A percentile compares a stretch with the other conserved stretches of the same genome.
phyloP scores from a whole-genome alignment of 1,140 invertebrate species.

The Brachystomella parvula region DNA sequence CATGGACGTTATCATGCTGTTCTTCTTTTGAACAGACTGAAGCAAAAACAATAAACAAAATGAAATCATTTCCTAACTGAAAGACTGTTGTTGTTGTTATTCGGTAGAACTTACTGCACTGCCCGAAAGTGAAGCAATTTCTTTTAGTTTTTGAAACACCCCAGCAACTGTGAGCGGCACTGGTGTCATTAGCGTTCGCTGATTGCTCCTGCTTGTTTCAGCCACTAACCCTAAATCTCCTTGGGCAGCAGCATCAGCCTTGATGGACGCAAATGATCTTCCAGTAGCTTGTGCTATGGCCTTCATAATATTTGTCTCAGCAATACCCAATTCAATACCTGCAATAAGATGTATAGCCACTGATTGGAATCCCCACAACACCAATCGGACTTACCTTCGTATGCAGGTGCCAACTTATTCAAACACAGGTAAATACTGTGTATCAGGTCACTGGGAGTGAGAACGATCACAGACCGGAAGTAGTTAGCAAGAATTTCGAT shows the following conservation, averaged over 20 bases:
- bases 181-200: constrained; percentile 73
- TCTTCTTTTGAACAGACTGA: constrained; percentile 74
- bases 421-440: constrained; percentile 88
- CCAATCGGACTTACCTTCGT: constrained; percentile 59
- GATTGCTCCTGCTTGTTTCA: constrained; percentile 77
- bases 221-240: constrained; percentile 93
- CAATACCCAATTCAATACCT: constrained; percentile 79
- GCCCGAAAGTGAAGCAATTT: constrained; percentile 83
- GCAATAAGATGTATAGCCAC: constrained; percentile 48
- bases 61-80: neutral
- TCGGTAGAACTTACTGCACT: constrained; percentile 52
- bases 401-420: constrained; percentile 90
- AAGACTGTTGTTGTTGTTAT: neutral
- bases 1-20: constrained; percentile 82
- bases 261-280: constrained; percentile 74
- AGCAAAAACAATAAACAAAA: constrained; percentile 38
- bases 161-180: constrained; percentile 55
- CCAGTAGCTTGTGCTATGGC: constrained; percentile 89
- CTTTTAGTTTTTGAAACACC: constrained; percentile 80
- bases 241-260: constrained; percentile 63
- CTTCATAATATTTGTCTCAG: constrained; percentile 88
- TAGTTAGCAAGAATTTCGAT: constrained; percentile 91
- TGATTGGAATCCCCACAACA: neutral
- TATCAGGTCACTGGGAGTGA: constrained; percentile 80
- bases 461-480: constrained; percentile 80